Conservation (phyloP, 2,797 vertebrate genomes). For the Emydoidea blandingii region DNA sequence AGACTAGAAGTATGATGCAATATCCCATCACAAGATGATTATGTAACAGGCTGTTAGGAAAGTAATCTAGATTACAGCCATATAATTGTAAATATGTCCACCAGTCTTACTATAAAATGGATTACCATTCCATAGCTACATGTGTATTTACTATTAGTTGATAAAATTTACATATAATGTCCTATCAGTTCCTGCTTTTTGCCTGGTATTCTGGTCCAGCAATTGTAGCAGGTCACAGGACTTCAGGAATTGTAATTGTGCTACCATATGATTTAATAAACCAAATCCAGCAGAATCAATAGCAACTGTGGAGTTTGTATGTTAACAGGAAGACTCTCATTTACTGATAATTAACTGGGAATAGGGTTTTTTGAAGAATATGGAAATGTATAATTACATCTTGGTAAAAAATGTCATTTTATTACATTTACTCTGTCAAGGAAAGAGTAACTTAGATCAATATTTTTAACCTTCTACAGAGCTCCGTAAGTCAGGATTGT, state of each 20-base stretch:
- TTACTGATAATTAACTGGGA: neutral
- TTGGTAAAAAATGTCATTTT: neutral
- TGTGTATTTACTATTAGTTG: neutral
- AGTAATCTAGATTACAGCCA: neutral
- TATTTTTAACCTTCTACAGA: neutral
- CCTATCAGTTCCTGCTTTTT: neutral
- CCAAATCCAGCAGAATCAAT: neutral
- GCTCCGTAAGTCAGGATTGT: neutral
- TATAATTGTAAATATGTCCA: neutral
- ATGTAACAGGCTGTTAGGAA: neutral
- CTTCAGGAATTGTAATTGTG: neutral
- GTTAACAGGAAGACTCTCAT: neutral
- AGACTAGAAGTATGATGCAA: neutral
- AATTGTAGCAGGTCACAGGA: neutral
- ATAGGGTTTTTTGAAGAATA: neutral
- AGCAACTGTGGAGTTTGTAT: neutral
- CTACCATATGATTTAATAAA: neutral
- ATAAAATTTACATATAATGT: neutral
- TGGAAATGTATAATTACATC: neutral
- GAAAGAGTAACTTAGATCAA: neutral
- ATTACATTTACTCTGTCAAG: neutral
- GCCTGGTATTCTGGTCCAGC: neutral
- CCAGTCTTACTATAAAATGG: neutral
- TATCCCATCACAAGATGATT: neutral
- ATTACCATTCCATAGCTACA: fast-evolving